Conservation (phyloP, 1,140 invertebrate species). For the Heterodera schachtii region DNA sequence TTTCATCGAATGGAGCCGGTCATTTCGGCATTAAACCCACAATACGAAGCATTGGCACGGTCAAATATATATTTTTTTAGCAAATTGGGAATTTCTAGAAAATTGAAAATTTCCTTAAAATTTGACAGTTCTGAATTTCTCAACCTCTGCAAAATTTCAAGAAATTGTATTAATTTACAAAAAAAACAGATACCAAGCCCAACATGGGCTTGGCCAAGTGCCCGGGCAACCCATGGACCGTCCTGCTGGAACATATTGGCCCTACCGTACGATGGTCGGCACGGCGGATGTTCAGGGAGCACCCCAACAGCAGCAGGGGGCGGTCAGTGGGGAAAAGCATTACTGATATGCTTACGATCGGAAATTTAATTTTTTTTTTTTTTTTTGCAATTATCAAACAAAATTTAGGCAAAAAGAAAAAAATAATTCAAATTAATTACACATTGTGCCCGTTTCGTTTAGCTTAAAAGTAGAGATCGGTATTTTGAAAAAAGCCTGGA, state of each 20-base stretch:
- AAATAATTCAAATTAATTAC: too few relatives aligned
- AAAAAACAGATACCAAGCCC: not conserved
- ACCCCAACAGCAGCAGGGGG: not conserved
- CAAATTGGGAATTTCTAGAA: too few relatives aligned
- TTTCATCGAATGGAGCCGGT: slow-evolving; percentile 1
- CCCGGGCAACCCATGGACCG: not conserved
- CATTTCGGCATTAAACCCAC: slow-evolving; percentile 1
- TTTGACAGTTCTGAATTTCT: too few relatives aligned
- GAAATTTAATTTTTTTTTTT: not conserved
- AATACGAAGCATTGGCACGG: not conserved
- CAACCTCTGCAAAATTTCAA: too few relatives aligned
- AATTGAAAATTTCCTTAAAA: too few relatives aligned
- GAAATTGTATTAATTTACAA: not conserved
- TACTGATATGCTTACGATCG: too few relatives aligned
- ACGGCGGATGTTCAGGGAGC: slow-evolving; percentile 1
- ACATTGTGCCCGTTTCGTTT: too few relatives aligned
- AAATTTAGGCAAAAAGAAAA: too few relatives aligned
- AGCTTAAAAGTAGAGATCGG: too few relatives aligned
- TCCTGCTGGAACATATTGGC: slow-evolving; percentile 11
- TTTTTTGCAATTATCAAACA: too few relatives aligned
- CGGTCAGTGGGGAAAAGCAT: too few relatives aligned
- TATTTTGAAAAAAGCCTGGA: too few relatives aligned
- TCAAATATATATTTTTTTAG: not conserved
- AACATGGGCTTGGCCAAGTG: not conserved
- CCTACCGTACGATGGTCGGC: slow-evolving; percentile 21